These are phyloP conservation scores for Vimba vimba DNA, from an alignment of 2,113 vertebrate genomes.

Conservation along the genomic window DNA sequence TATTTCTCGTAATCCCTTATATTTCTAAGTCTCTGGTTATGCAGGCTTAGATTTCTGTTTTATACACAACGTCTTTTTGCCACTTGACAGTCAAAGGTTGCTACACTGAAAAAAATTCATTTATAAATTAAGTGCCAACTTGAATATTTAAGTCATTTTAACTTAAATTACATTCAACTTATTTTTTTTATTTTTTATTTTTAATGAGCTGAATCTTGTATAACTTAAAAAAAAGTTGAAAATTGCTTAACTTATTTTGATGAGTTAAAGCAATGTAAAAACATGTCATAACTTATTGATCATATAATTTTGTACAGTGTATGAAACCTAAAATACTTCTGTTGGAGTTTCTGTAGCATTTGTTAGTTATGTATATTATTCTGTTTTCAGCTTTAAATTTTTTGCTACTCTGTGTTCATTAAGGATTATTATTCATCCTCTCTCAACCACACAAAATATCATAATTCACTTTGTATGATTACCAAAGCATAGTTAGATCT, in stretches of 20 bases:
- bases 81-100: too few relatives aligned
- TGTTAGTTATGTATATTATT: not conserved
- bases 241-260: too few relatives aligned
- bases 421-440: not conserved
- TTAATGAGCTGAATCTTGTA: too few relatives aligned
- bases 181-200: too few relatives aligned
- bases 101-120: too few relatives aligned
- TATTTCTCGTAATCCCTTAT: constrained; percentile 44
- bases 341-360: too few relatives aligned
- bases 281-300: too few relatives aligned
- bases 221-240: too few relatives aligned
- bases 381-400: not conserved
- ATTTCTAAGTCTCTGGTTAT: constrained; percentile 44
- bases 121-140: too few relatives aligned
- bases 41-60: not conserved
- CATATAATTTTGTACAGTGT: not conserved
- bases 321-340: not conserved
- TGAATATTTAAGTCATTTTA: too few relatives aligned
- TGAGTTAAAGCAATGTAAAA: too few relatives aligned
- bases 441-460: not conserved
- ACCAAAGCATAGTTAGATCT: not conserved
- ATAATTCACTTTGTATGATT: not conserved
- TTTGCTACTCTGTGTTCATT: not conserved
- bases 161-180: too few relatives aligned
- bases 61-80: not conserved